Evolutionary conservation across 2,888 invertebrate genomes (phyloP), one percentile per base, ranked within the genome.

Genomic region (Lacanobia wlatinum): DNA sequence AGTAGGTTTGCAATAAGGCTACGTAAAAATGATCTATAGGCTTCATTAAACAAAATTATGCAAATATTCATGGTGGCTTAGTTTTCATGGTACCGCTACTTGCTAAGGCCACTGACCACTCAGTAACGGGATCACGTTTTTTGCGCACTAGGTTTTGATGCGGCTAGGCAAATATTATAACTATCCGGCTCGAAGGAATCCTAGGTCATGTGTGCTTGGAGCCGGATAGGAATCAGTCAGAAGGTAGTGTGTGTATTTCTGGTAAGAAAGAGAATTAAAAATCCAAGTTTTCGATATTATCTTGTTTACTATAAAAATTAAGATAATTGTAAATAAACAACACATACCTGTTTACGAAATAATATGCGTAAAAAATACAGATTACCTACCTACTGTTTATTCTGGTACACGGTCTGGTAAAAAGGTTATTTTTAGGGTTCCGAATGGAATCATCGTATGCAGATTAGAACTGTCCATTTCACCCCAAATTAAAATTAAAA

Each of bases 51-150:
- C 12, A 43, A 46, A 48, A 69, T 21, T 59, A 69, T 71, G 56
- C 50, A 58, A 72, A 70, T 70, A 58, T 71, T 70, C 8, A 62
- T 60, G 8, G 62, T 50, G 34, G 56, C 23, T 16, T 58, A 28
- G 23, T 48, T 43, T 59, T 58, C 60, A 55, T 28, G 38, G n/a
- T 46, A 55, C 52, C 61, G 61, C 73, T 72, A 14, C 34, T 53
- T 16, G 46, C 55, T 18, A 16, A 72, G 60, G 73, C 61, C 73
- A 28, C 48, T 61, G 73, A 72, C 72, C 73, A 66, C 46, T 66
- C n/a, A 46, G 38, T 61, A 72, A 72, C 72, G 72, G 72, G 16
- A 55, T 38, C n/a, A 16, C 16, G 46, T 53, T 73, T 72, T 72
- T 72, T 72, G 50, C 50, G 14, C 43, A 16, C 43, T 46, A 7